Percentiles rank a stretch among this genome's conserved stretches.
These are phyloP conservation scores for Pipistrellus pygmaeus DNA, from an alignment of 2,797 vertebrate species.

Conservation along the genomic window DNA sequence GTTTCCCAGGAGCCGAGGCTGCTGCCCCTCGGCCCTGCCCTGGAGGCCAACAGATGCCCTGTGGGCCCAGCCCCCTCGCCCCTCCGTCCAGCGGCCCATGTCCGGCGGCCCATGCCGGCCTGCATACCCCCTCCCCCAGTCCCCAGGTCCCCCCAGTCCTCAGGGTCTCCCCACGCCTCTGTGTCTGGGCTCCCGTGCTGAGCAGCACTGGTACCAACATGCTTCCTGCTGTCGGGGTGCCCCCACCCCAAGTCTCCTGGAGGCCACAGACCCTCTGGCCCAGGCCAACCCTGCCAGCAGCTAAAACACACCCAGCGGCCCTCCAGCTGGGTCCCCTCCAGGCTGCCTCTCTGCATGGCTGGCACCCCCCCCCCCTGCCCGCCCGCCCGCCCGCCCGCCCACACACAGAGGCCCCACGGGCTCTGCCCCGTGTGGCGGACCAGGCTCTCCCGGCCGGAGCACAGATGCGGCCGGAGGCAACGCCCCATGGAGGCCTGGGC, in stretches of 20 bases:
- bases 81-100: background rate
- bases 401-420: background rate
- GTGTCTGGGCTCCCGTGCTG: background rate
- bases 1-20: background rate
- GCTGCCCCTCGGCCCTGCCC: no score
- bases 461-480: no score
- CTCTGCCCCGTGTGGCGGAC: background rate
- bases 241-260: background rate
- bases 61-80: background rate
- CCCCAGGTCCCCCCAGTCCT: background rate
- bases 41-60: background rate
- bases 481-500: no score
- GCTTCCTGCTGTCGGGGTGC: background rate
- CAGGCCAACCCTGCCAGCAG: background rate
- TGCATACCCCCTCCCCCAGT: background rate
- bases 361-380: rapidly evolving
- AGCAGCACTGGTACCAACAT: background rate
- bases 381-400: background rate
- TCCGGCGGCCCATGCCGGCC: background rate
- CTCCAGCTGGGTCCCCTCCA: background rate
- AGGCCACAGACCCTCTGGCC: background rate
- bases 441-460: background rate
- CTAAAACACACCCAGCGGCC: background rate
- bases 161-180: background rate
- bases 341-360: background rate